phyloP scores from a whole-genome alignment of 2,797 vertebrate genomes.

The Tragelaphus oryx region DNA sequence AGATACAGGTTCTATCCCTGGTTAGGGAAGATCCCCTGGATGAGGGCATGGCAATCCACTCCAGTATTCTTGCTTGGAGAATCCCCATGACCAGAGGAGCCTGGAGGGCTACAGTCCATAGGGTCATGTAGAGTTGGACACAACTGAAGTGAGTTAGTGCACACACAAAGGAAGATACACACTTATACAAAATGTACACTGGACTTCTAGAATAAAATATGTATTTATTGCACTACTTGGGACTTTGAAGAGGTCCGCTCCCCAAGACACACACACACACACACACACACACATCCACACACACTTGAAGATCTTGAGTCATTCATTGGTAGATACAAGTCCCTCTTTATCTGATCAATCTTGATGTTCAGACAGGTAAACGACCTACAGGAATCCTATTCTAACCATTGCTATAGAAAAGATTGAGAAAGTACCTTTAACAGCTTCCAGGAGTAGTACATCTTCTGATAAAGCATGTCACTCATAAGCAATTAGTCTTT shows the following conservation, averaged over 20 bases:
- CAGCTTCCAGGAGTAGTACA: neutral
- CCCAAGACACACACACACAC: too few relatives aligned
- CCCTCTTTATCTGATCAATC: neutral
- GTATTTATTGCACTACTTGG: too few relatives aligned
- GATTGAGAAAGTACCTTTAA: neutral
- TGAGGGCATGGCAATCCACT: neutral
- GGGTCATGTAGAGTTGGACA: neutral
- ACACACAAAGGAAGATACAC: neutral
- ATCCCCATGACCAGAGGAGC: neutral
- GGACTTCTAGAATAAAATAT: too few relatives aligned
- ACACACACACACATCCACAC: neutral
- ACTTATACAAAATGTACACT: neutral
- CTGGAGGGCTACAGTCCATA: neutral
- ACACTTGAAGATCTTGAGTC: neutral
- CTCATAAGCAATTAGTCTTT: neutral
- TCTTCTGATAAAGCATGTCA: neutral
- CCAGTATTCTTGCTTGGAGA: neutral
- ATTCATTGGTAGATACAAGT: neutral
- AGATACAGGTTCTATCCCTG: neutral
- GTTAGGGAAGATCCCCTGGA: neutral
- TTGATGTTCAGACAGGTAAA: neutral
- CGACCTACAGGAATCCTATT: neutral
- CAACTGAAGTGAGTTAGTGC: fast-evolving
- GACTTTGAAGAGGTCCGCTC: too few relatives aligned
- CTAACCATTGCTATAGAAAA: neutral